Conservation (phyloP, 2,797 vertebrate species). For the Peromyscus nudipes region DNA sequence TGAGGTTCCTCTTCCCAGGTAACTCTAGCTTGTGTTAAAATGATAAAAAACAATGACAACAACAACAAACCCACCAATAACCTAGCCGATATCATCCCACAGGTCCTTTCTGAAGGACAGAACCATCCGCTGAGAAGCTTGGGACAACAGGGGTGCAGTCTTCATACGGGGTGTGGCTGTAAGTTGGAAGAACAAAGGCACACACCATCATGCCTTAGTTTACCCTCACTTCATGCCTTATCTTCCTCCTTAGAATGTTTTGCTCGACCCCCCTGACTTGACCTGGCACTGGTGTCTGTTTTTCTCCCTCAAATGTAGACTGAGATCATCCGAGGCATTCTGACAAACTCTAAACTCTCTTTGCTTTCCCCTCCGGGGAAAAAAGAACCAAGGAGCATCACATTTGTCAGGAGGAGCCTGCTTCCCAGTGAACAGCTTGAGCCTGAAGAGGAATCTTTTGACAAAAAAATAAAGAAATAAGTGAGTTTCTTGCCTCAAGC, state of each 20-base stretch:
- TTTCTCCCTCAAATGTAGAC: not conserved
- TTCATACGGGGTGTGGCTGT: accelerated
- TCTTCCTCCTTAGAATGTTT: not conserved
- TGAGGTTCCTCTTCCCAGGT: not conserved
- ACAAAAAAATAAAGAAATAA: constrained; percentile 13
- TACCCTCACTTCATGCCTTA: not conserved
- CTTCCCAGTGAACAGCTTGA: constrained; percentile 46
- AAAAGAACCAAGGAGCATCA: not conserved
- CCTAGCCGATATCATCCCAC: too few species aligned
- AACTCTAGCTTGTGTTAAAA: not conserved
- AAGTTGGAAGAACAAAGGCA: not conserved
- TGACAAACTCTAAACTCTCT: constrained; percentile 5
- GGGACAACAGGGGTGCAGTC: accelerated
- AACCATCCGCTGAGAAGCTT: accelerated
- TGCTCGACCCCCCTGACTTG: not conserved
- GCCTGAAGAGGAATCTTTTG: constrained; percentile 49
- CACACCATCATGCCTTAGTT: accelerated
- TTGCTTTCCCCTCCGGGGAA: not conserved
- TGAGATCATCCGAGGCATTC: not conserved
- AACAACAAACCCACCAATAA: not conserved
- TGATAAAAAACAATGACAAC: not conserved
- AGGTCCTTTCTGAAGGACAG: not conserved
- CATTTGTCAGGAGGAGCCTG: not conserved
- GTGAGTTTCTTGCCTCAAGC: constrained; percentile 63
- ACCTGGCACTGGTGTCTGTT: not conserved